These are phyloP conservation scores for Pseudorhiza aurosa DNA, from an alignment of 30 jellyfish, hydroid and myxozoan species.

Conservation along the genomic window DNA sequence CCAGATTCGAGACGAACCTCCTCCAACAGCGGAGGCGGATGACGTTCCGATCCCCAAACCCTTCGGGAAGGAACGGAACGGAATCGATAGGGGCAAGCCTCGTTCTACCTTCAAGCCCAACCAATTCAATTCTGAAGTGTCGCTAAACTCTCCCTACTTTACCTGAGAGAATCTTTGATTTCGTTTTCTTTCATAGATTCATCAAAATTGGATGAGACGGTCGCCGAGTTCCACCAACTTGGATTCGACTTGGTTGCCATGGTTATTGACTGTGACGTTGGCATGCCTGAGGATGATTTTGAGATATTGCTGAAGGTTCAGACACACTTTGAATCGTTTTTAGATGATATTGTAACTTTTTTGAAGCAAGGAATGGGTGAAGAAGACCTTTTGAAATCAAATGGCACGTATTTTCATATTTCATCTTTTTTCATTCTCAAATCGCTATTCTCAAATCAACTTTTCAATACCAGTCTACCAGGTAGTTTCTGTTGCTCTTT, in stretches of 20 bases:
- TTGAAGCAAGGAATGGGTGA: background rate
- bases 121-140: too few relatives aligned
- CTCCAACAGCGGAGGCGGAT: too few relatives aligned
- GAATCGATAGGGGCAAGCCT: too few relatives aligned
- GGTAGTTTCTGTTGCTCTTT: too few relatives aligned
- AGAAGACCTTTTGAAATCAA: conserved; percentile 11
- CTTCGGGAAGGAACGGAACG: too few relatives aligned
- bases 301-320: background rate
- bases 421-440: background rate
- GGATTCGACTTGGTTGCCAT: conserved; percentile 11
- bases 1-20: too few relatives aligned
- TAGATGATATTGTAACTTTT: background rate
- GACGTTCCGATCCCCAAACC: too few relatives aligned
- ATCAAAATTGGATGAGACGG: background rate
- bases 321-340: background rate
- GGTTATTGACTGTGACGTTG: background rate
- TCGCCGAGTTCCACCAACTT: background rate
- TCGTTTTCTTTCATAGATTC: background rate
- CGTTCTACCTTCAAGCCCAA: too few relatives aligned
- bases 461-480: too few relatives aligned
- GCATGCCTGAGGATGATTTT: background rate
- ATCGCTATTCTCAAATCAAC: background rate
- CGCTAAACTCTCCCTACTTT: too few relatives aligned
- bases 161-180: background rate
- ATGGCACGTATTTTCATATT: background rate